A percentile compares a stretch with the other conserved stretches of the same genome.
Evolutionary conservation across 1,140 invertebrate species (phyloP).

Genomic region (Pygmarrhopalites habei): DNA sequence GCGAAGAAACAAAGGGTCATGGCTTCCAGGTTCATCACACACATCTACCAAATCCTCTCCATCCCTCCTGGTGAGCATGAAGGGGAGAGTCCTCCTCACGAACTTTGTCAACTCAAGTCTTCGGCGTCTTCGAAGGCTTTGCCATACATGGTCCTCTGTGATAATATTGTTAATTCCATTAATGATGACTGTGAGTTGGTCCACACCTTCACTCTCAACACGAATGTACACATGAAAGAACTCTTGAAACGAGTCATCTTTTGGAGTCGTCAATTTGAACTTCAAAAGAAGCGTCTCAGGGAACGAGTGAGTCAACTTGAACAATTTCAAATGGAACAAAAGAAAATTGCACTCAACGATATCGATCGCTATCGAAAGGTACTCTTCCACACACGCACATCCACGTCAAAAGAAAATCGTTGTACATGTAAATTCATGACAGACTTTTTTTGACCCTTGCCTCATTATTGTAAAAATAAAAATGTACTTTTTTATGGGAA

Average conservation of each 20-base stretch:
- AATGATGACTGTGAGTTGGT: neutral
- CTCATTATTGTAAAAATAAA: neutral
- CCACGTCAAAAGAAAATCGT: no score
- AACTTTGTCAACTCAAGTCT: no score
- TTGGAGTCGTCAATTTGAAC: conserved; percentile 9
- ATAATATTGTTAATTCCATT: conserved; percentile 10
- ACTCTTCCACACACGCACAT: no score
- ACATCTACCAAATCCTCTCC: conserved; percentile 9
- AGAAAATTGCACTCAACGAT: neutral
- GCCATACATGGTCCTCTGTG: neutral
- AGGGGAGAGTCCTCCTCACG: neutral
- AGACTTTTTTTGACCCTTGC: no score
- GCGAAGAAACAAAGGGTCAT: neutral
- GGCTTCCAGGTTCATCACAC: conserved; percentile 2
- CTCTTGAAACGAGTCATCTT: conserved; percentile 4
- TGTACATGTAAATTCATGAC: no score
- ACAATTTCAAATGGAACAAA: neutral
- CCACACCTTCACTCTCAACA: conserved; percentile 4
- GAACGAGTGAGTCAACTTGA: conserved; percentile 2
- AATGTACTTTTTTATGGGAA: neutral
- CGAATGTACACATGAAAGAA: conserved; percentile 10
- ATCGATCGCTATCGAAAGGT: conserved; percentile 6
- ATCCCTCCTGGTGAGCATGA: neutral
- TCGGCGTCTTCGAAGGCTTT: no score
- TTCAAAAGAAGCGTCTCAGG: neutral